Base-by-base conservation (phyloP, 1,140 invertebrate species). In the Sitophilus oryzae region DNA sequence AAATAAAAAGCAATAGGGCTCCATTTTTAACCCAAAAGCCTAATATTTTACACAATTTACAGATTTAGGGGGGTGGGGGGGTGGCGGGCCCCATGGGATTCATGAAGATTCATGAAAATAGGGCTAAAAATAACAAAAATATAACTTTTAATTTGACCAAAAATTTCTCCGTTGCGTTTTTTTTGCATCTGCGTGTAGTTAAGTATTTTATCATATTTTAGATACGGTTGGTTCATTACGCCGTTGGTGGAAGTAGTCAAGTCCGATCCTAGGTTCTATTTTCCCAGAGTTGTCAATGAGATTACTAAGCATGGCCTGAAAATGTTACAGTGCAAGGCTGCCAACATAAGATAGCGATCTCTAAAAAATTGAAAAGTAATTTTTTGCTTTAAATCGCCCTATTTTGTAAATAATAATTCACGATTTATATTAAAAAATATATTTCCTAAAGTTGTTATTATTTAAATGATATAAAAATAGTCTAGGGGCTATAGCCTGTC, bases 211-310 rank as follows among this genome's bases (percentile, higher is more conserved):
- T 30, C 25, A 6, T 16, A 10, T 59, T 60, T 14, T 41, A 67
- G 66, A 36, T 67, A 67, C 52, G 66, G 66, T 10, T 67, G 66
- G 66, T 66, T 59, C 40, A 25, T 34, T 6, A 43, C 60, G 21
- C 62, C 62, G 1, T 34, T 66, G 14, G 53, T 61, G 8, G 45
- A 54, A 23, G 10, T 63, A 5, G 61, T 65, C 37, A 54, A 47
- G 57, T 57, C 43, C n/a, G 66, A 67, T 62, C n/a, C 22, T 1
- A 61, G 62, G 48, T 59, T 63, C 16, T 66, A 65, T 41, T 57
- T 57, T 44, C 62, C 62, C 1, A 15, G 25, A 23, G 37, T 21
- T 4, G 30, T 21, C 16, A 54, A 22, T 6, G 58, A 60, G 19
- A 56, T 63, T 41, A 59, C 56, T 10, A 58, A 47, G 23, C 60